Evolutionary conservation across 2,113 vertebrate species (phyloP), one percentile per base, ranked within the genome.

Genomic region (Garra rufa): DNA sequence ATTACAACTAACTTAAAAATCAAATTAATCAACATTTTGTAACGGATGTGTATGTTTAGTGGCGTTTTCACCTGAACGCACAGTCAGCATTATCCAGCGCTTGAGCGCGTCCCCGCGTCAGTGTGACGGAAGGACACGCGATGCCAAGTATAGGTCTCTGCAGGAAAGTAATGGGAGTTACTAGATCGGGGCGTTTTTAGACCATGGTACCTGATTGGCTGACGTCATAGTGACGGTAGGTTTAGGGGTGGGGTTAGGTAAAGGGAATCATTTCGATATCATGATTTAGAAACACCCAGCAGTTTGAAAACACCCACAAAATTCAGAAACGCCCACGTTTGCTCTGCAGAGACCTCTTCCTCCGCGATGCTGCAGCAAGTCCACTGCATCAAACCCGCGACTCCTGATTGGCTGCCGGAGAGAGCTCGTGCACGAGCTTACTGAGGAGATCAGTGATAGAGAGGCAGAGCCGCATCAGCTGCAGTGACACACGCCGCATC

Each of bases 311-410:
- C n/a, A n/a, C n/a, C n/a, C n/a, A n/a, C n/a, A n/a, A n/a, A n/a
- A n/a, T n/a, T n/a, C n/a, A n/a, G n/a, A n/a, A n/a, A n/a, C n/a
- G n/a, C n/a, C n/a, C n/a, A n/a, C n/a, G n/a, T n/a, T n/a, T n/a
- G n/a, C n/a, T n/a, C n/a, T n/a, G n/a, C n/a, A n/a, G n/a, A n/a
- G n/a, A n/a, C n/a, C n/a, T n/a, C n/a, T n/a, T n/a, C n/a, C n/a
- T n/a, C n/a, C 82, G 69, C 30, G 88, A 81, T 88, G 91, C 93
- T 92, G 76, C 83, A 87, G 84, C 75, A 73, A 88, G 43, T 34
- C 44, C 87, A 92, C 93, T 93, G 94, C 93, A 92, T 94, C 93
- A 94, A 90, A 88, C 76, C 82, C 69, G 71, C 17, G 85, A 55
- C 57, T 84, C 89, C 81, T 89, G 44, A 94, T 95, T 93, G 94